phyloP scores from a whole-genome alignment of 2,797 vertebrate species.

The Gila robusta region DNA sequence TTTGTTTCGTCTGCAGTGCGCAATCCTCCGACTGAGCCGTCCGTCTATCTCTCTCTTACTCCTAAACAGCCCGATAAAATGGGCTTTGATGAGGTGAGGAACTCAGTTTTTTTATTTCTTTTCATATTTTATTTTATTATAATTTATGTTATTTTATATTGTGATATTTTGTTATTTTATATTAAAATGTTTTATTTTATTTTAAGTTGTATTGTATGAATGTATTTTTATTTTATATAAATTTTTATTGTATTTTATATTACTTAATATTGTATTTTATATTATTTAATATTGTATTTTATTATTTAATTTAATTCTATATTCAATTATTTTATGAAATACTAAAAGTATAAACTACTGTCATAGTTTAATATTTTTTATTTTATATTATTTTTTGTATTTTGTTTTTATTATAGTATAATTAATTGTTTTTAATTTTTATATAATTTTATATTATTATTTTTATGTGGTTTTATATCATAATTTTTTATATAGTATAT shows the following conservation, averaged over 20 bases:
- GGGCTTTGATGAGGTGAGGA: conserved; percentile 94
- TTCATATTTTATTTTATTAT: not conserved
- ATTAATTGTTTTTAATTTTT: no score
- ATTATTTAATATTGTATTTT: not conserved
- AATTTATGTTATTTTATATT: not conserved
- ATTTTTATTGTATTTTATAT: not conserved
- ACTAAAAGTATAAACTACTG: no score
- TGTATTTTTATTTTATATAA: no score
- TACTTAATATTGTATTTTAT: not conserved
- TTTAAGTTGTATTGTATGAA: not conserved
- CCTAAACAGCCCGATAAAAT: conserved; percentile 90
- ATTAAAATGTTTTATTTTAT: no score
- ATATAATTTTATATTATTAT: no score
- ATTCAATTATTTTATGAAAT: no score
- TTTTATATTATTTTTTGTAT: not conserved
- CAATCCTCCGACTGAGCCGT: conserved; percentile 88
- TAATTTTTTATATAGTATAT: not conserved
- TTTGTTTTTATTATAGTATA: no score
- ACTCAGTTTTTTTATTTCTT: not conserved
- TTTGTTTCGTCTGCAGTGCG: conserved; percentile 77
- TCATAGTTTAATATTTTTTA: not conserved
- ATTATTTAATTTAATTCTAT: not conserved
- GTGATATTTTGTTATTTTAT: not conserved
- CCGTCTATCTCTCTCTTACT: conserved; percentile 82
- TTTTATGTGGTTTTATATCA: no score